A percentile compares a stretch with the other conserved stretches of the same genome.
These are phyloP conservation scores for Gasterosteus aculeatus DNA, from an alignment of 2,113 vertebrate genomes.

Conservation along the genomic window DNA sequence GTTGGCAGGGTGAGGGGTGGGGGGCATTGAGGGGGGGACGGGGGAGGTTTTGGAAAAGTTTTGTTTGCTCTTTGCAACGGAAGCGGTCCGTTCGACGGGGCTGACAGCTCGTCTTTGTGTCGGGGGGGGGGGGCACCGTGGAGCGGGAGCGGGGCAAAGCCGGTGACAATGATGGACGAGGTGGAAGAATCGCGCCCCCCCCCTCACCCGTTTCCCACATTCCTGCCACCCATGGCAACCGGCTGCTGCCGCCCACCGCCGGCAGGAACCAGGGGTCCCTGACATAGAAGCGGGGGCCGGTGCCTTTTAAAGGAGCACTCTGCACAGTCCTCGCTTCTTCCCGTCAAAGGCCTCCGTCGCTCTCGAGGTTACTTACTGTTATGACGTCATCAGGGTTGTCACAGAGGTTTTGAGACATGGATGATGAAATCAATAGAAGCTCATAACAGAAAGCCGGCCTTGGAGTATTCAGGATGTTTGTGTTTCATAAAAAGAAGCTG, in stretches of 20 bases:
- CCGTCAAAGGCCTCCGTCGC: background rate
- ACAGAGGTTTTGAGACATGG: background rate
- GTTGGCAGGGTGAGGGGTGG: background rate
- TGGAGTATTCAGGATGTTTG: background rate
- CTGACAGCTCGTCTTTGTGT: slow-evolving; percentile 73
- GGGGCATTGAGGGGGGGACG: background rate
- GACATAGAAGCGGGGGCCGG: background rate
- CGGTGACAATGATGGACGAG: slow-evolving; percentile 78
- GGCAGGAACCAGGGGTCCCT: background rate
- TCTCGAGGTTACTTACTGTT: background rate
- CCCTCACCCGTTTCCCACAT: slow-evolving; percentile 67
- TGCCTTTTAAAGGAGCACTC: slow-evolving; percentile 1
- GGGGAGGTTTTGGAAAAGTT: slow-evolving; percentile 43
- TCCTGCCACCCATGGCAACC: slow-evolving; percentile 64
- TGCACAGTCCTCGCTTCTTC: background rate
- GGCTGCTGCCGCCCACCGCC: slow-evolving; percentile 48
- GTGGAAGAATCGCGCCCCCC: slow-evolving; percentile 64
- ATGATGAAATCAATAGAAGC: background rate
- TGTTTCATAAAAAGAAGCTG: background rate
- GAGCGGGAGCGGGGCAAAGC: slow-evolving; percentile 56
- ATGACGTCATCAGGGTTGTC: background rate
- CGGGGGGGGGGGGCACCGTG: slow-evolving; percentile 63
- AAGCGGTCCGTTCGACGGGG: slow-evolving; percentile 74
- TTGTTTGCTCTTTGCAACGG: slow-evolving; percentile 63
- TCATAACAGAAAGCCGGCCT: background rate